phyloP scores from a whole-genome alignment of 2,797 vertebrate genomes.

The Enteromius radiatus region DNA sequence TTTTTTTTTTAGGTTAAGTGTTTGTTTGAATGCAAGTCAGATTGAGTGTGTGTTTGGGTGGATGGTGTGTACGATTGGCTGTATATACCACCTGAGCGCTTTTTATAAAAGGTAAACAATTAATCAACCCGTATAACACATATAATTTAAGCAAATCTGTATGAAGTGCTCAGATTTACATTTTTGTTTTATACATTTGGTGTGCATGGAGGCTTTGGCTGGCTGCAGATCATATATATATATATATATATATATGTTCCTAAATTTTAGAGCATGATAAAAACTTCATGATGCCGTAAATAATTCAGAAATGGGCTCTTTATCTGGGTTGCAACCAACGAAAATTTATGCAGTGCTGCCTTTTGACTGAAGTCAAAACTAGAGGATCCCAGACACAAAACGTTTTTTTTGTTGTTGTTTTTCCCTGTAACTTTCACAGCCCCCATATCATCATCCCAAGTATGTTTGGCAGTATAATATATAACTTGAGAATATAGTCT shows the following conservation, averaged over 20 bases:
- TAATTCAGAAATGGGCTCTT: background rate
- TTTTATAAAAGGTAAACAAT: slow-evolving; percentile 32
- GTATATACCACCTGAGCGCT: slow-evolving; percentile 28
- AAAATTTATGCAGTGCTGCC: slow-evolving; percentile 14
- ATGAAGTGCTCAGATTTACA: slow-evolving; percentile 40
- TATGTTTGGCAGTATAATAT: slow-evolving; percentile 27
- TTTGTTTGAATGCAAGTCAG: slow-evolving; percentile 38
- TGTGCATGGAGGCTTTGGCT: background rate
- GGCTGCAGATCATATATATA: background rate
- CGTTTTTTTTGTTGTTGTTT: too few relatives aligned
- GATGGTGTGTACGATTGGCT: slow-evolving; percentile 27
- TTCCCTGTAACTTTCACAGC: background rate
- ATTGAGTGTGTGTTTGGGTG: slow-evolving; percentile 56
- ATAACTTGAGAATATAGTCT: slow-evolving; percentile 40
- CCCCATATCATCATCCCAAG: slow-evolving; percentile 14
- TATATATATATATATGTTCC: background rate
- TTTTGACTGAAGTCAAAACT: slow-evolving; percentile 16
- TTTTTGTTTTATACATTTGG: slow-evolving; percentile 16
- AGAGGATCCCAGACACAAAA: background rate
- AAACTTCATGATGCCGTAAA: slow-evolving; percentile 25
- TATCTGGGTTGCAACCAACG: background rate
- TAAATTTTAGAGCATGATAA: background rate
- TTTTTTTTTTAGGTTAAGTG: slow-evolving; percentile 40
- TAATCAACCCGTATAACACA: slow-evolving; percentile 51
- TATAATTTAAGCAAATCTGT: slow-evolving; percentile 54